Evolutionary conservation across 2,888 invertebrate genomes (phyloP), one percentile per base, ranked within the genome.

Genomic region (Cryptus viduatorius): DNA sequence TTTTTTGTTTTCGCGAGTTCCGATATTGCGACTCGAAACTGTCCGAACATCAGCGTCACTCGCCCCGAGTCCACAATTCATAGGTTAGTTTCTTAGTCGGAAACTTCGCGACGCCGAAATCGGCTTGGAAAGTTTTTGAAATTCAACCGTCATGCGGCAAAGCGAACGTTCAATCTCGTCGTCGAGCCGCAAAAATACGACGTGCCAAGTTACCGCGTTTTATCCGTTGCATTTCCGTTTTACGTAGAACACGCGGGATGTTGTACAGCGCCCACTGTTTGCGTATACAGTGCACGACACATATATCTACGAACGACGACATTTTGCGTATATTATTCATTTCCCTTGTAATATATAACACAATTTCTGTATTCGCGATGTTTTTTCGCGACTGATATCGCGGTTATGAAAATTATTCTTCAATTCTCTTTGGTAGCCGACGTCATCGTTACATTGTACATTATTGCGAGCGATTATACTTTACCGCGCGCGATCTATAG

Each of bases 191-290:
- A 67, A 31, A 59, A 68, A 48, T 68, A 56, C 48, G 65, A 12
- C 56, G 67, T 80, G 79, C 73, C 79, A 73, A 73, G n/a, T 73
- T 42, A 16, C 56, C 67, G 56, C 67, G 48, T 44, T 72, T 69
- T 24, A 24, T 56, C 56, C 48, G 19, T 16, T 31, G 44, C 72
- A 67, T 37, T 76, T 67, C 76, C 75, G 48, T 31, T 19, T n/a
- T 19, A 37, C 75, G 29, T 50, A 56, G 37, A 69, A 48, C 24
- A n/a, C 29, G 46, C n/a, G n/a, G 16, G 29, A 53, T 24, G 68
- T 12, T 44, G 24, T 37, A 5, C 61, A 50, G 29, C 14, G 16
- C 50, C 37, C n/a, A n/a, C 37, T 4, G 1, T 10, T 3, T 53
- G 8, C 69, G 14, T 61, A 19, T 16, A 8, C 24, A 10, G 19